phyloP scores from a whole-genome alignment of 2,888 invertebrate genomes.

The Sphaeridia pumilis region DNA sequence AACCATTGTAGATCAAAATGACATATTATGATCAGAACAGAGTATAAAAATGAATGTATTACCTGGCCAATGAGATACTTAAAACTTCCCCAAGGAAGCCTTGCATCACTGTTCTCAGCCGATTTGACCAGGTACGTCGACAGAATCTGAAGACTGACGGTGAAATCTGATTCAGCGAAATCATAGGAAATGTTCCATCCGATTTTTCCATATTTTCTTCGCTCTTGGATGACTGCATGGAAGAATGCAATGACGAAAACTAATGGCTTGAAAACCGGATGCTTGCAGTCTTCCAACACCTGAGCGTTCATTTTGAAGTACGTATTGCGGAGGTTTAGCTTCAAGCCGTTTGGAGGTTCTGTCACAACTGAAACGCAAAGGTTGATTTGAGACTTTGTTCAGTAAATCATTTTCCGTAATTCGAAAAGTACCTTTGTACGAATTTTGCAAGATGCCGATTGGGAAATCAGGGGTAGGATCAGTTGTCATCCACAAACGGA shows the following conservation, averaged over 20 bases:
- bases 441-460: conserved; percentile 74
- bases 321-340: conserved; percentile 75
- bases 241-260: conserved; percentile 84
- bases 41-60: no score
- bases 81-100: conserved; percentile 78
- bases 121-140: conserved; percentile 71
- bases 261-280: conserved; percentile 64
- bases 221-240: conserved; percentile 60
- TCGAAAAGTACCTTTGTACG: conserved; percentile 54
- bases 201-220: conserved; percentile 83
- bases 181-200: conserved; percentile 92
- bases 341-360: conserved; percentile 82
- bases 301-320: conserved; percentile 72
- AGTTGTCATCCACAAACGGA: conserved; percentile 84
- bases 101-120: conserved; percentile 45
- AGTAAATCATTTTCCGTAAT: neutral
- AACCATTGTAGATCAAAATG: no score
- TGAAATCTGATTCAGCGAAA: conserved; percentile 86
- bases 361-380: conserved; percentile 60
- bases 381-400: neutral
- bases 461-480: conserved; percentile 79
- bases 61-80: conserved; percentile 88
- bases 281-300: conserved; percentile 59
- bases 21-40: no score
- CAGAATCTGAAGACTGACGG: conserved; percentile 73